phyloP scores from a whole-genome alignment of 2,888 invertebrate genomes.

The Dicycla oo region DNA sequence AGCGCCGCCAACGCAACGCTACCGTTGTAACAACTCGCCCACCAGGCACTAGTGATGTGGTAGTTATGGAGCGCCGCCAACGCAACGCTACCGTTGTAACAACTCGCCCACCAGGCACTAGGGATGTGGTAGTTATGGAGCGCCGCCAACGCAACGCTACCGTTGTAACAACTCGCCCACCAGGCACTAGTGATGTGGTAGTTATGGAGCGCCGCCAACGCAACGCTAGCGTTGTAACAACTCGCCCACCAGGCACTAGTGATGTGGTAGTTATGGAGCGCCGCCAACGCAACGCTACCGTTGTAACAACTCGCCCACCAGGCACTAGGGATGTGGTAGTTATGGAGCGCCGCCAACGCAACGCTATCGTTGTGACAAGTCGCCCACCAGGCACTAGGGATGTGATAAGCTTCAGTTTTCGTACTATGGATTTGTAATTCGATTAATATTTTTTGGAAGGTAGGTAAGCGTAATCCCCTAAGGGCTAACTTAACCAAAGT shows the following conservation, averaged over 20 bases:
- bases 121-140: slow-evolving; percentile 49
- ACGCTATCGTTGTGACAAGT: slow-evolving; percentile 52
- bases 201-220: too few relatives aligned
- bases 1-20: too few relatives aligned
- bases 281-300: too few relatives aligned
- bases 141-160: too few relatives aligned
- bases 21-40: slow-evolving; percentile 47
- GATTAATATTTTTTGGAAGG: neutral
- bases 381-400: slow-evolving; percentile 32
- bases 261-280: too few relatives aligned
- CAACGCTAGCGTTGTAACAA: slow-evolving; percentile 54
- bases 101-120: slow-evolving; percentile 28
- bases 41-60: slow-evolving; percentile 39
- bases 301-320: slow-evolving; percentile 39
- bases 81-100: slow-evolving; percentile 55
- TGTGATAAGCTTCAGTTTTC: slow-evolving; percentile 24
- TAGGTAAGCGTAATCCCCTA: too few relatives aligned
- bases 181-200: slow-evolving; percentile 42
- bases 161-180: slow-evolving; percentile 42
- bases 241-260: slow-evolving; percentile 27
- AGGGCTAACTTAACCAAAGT: too few relatives aligned
- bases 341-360: slow-evolving; percentile 64
- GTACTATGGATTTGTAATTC: neutral
- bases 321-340: slow-evolving; percentile 50
- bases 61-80: too few relatives aligned